Evolutionary conservation across 2,888 invertebrate genomes (phyloP), one percentile per base, ranked within the genome.

Genomic region (Bimastos eiseni): DNA sequence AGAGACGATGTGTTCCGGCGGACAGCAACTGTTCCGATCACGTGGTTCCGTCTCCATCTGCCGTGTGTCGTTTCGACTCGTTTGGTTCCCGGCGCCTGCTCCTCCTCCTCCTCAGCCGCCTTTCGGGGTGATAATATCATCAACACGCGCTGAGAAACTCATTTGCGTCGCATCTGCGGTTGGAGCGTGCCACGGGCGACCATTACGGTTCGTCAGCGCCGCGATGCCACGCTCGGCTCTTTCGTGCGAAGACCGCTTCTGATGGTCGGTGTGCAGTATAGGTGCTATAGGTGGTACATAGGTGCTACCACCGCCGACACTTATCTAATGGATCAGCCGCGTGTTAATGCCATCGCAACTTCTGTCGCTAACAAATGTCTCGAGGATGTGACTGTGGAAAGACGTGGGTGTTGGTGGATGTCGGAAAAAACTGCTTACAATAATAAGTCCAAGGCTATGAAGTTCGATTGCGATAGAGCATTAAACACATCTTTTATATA

Each of bases 81-180:
- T 70, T 70, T 70, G 70, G 30, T 70, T 70, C n/a, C 70, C n/a
- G 70, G 17, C n/a, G n/a, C 70, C 11, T 70, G 8, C 49, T 21
- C 49, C 19, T 30, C 70, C 70, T 30, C 70, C 70, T 70, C n/a
- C 49, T 21, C 49, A 49, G 70, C 70, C 70, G 70, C 70, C 70
- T n/a, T 70, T 70, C 70, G 70, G 30, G 70, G 49, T 49, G 49
- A 70, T 70, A n/a, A 70, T 70, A 70, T 70, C 70, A 70, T 70
- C 70, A 70, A n/a, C 70, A n/a, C 70, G 70, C n/a, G 70, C n/a
- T 70, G 70, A 70, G 24, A 70, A 70, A 70, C 70, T 70, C 70
- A 70, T 70, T 70, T 70, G 70, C n/a, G 55, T 30, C 55, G 55
- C 55, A 55, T 55, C 55, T 55, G 55, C 55, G 44, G 8, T 30